Base-by-base conservation (phyloP, 2,797 vertebrate genomes). In the Sparus aurata region DNA sequence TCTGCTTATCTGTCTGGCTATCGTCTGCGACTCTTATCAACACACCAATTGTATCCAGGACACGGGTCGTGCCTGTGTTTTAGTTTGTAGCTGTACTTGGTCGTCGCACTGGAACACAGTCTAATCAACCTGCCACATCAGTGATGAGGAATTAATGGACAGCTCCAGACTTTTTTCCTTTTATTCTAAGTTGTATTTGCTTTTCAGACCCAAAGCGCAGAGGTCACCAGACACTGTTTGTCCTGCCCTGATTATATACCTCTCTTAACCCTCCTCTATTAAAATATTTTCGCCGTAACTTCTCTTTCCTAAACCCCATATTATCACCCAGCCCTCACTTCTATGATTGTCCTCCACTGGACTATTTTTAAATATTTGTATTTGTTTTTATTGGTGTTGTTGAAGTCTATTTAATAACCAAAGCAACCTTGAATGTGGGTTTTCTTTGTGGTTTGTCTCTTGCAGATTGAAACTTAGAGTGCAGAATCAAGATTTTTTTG, bases 1-100 rank as follows among this genome's bases (percentile, higher is more conserved):
- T 67, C 78, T 64, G 76, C 83, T 91, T 91, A 92, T 93, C 90
- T 86, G 67, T 65, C 75, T 84, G 83, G 78, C 86, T 87, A 93
- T 93, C 92, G 82, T 92, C 92, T 91, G 89, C 87, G 58, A 15
- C 67, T 65, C 67, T 81, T 77, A 81, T 90, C 85, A 81, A 73
- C 76, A 74, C 79, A 53, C 41, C 83, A 77, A 70, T 83, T 87
- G 84, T 88, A 89, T 85, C 69, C 77, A 85, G 80, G 77, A 87
- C 72, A 54, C 25, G 53, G 73, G 20, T 78, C 80, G 70, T 79
- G 71, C 72, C 38, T 69, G 38, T 79, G 59, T 82, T 71, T 80
- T 78, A 70, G 46, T 79, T 64, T 50, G 22, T 15, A 30, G 66
- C 50, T 80, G 18, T 78, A 17, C 69, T 84, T 73, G 45, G 67